phyloP scores from a whole-genome alignment of 1,140 invertebrate species.

The Centruroides vittatus region DNA sequence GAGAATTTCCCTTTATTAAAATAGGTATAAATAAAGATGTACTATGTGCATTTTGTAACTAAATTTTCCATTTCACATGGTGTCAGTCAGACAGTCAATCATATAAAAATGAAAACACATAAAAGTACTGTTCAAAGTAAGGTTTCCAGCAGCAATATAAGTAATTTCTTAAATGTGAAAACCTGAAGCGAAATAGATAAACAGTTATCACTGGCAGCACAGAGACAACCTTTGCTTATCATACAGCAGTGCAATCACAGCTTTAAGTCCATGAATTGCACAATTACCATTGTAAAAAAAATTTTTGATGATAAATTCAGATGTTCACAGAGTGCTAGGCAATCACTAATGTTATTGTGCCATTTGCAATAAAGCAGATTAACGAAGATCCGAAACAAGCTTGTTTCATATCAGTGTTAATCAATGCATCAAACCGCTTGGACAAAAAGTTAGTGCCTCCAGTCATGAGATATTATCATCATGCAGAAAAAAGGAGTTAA shows the following conservation, averaged over 20 bases:
- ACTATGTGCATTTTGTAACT: conserved; percentile 14
- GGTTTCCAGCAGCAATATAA: background rate
- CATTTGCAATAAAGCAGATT: conserved; percentile 14
- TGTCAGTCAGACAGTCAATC: background rate
- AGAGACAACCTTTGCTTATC: conserved; percentile 18
- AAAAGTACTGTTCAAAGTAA: background rate
- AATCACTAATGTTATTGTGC: conserved; percentile 18
- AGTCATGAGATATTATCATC: no score
- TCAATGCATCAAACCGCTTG: conserved; percentile 9
- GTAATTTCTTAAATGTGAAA: background rate
- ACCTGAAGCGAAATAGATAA: conserved; percentile 2
- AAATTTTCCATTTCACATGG: background rate
- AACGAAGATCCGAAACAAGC: conserved; percentile 17
- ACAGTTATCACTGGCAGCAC: background rate
- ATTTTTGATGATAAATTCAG: conserved; percentile 17
- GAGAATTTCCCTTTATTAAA: background rate
- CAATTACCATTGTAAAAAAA: conserved; percentile 10
- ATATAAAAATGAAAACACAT: background rate
- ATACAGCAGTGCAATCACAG: conserved; percentile 18
- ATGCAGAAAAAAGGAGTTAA: no score
- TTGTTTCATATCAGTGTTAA: background rate
- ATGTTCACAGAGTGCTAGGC: conserved; percentile 19
- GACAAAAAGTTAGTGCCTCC: conserved; percentile 4
- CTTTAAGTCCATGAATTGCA: conserved; percentile 21
- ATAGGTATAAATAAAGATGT: background rate